A percentile compares a stretch with the other conserved stretches of the same genome.
Evolutionary conservation across 2,113 vertebrate species (phyloP).

Genomic region (Salvelinus alpinus): DNA sequence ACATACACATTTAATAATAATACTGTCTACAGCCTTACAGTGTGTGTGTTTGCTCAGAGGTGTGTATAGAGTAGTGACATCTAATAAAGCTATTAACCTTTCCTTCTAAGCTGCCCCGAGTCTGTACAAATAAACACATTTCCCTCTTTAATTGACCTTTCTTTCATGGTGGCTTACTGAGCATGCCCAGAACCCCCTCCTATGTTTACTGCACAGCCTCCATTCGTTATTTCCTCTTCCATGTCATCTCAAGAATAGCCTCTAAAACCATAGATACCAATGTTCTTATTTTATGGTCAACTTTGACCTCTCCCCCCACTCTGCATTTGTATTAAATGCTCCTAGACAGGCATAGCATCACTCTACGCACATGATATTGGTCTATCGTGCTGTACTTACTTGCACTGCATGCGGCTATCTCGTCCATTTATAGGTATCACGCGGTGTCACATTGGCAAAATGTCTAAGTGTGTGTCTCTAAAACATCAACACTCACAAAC

Average conservation of each 20-base stretch:
- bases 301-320: background rate
- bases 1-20: background rate
- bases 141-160: slow-evolving; percentile 47
- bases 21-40: background rate
- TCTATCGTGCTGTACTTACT: background rate
- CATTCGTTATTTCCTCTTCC: too few relatives aligned
- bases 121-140: slow-evolving; percentile 32
- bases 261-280: background rate
- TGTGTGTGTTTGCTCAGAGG: background rate
- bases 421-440: background rate
- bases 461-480: too few relatives aligned
- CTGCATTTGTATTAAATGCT: background rate
- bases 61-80: slow-evolving; percentile 33
- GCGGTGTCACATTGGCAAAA: background rate
- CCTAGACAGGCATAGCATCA: background rate
- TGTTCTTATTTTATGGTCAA: background rate
- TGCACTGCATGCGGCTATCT: background rate
- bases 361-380: background rate
- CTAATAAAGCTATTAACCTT: slow-evolving; percentile 60
- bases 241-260: background rate
- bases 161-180: slow-evolving; percentile 27
- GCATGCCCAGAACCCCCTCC: slow-evolving; percentile 22
- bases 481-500: background rate
- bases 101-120: slow-evolving; percentile 31
- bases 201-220: too few relatives aligned